phyloP scores from a whole-genome alignment of 2,888 invertebrate genomes.

The Patella caerulea region DNA sequence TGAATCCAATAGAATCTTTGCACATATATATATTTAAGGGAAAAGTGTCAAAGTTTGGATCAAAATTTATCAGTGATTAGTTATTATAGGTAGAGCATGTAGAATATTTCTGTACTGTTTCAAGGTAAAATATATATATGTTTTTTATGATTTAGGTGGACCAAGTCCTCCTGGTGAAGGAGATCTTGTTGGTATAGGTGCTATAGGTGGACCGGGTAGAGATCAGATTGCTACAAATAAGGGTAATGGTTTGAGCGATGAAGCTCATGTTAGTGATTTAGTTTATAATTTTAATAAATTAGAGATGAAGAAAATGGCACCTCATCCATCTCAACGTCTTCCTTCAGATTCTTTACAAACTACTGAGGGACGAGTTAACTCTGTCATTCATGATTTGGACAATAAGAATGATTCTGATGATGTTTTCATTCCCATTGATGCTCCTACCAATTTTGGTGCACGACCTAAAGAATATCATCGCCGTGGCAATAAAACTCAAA shows the following conservation, averaged over 20 bases:
- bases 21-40: not conserved
- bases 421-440: too few relatives aligned
- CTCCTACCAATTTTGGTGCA: too few relatives aligned
- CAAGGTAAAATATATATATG: too few relatives aligned
- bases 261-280: slow-evolving; percentile 10
- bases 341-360: slow-evolving; percentile 31
- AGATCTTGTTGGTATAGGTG: slow-evolving; percentile 38
- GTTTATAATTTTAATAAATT: slow-evolving; percentile 4
- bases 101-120: too few relatives aligned
- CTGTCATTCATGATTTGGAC: slow-evolving; percentile 6
- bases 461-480: too few relatives aligned
- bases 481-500: too few relatives aligned
- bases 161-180: slow-evolving; percentile 43
- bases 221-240: slow-evolving; percentile 10
- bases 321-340: slow-evolving; percentile 6
- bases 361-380: slow-evolving; percentile 25
- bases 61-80: slow-evolving; percentile 18
- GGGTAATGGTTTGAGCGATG: slow-evolving; percentile 17
- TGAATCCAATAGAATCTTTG: too few relatives aligned
- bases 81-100: not conserved
- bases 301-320: slow-evolving; percentile 11
- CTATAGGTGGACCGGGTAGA: slow-evolving; percentile 27
- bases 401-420: too few relatives aligned
- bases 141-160: slow-evolving; percentile 37
- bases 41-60: slow-evolving; percentile 15